Evolutionary conservation across 2,113 vertebrate species (phyloP), one percentile per base, ranked within the genome.

Genomic region (Ivindomyrus marchei): DNA sequence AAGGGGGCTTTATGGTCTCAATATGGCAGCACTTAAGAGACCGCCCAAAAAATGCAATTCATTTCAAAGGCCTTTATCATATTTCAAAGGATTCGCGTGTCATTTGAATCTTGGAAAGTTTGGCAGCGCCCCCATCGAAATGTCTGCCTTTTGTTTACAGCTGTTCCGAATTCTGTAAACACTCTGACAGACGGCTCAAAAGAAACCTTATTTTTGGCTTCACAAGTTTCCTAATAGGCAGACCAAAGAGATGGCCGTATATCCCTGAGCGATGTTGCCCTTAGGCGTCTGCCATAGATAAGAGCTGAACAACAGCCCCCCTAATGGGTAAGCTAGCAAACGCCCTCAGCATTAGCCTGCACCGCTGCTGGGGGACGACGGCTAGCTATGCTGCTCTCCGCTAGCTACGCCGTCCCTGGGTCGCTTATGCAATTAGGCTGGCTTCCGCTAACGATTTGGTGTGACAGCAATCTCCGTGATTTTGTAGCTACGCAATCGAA

Each of bases 141-240:
- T 36, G 6, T 77, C 83, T 88, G 87, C 45, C 83, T 89, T 90
- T 88, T 88, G 89, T 91, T 90, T 91, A 92, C 90, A 92, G 91
- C 91, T 92, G 91, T 92, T 90, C 80, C 13, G 39, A 84, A 90
- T 90, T 89, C 70, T 53, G 90, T 90, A 91, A 91, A 91, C 90
- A 92, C 53, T 88, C 50, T 87, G 86, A 90, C 87, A 89, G 45
- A 94, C 91, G 93, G 93, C 94, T 94, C 94, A 94, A 94, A 95
- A 89, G 92, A 95, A 92, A 95, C 94, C 94, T 95, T 96, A 92
- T 89, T 96, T 97, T 93, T 96, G 96, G 94, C 97, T 95, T 95
- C 96, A 96, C 96, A 94, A 95, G 95, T 96, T 95, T 96, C 95
- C 95, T 95, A 96, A 97, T 98, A 97, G 97, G 96, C 95, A 96